Evolutionary conservation across 2,797 vertebrate species (phyloP).

Genomic region (Betta splendens): DNA sequence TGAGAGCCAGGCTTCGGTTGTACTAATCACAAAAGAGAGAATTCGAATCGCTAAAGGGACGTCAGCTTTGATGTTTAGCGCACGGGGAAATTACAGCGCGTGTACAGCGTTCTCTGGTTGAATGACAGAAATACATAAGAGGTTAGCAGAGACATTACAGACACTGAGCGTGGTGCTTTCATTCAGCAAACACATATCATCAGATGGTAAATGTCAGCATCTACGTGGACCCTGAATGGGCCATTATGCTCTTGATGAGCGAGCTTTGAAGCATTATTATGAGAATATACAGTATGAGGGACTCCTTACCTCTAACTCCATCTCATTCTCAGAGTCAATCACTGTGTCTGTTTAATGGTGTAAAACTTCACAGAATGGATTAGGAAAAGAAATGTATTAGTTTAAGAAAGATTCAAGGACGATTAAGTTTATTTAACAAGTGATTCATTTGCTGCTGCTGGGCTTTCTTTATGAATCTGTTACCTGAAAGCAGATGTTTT

Average conservation of each 20-base stretch:
- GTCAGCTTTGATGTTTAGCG: slow-evolving; percentile 90
- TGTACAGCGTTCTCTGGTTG: slow-evolving; percentile 90
- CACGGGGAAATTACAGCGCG: slow-evolving; percentile 89
- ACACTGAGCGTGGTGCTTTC: slow-evolving; percentile 85
- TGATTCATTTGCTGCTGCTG: slow-evolving; percentile 82
- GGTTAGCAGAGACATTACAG: slow-evolving; percentile 90
- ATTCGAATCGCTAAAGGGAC: slow-evolving; percentile 92
- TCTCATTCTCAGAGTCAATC: slow-evolving; percentile 97
- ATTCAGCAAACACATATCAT: slow-evolving; percentile 86
- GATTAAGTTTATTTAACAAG: slow-evolving; percentile 95
- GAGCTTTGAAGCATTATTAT: slow-evolving; percentile 87
- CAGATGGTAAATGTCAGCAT: slow-evolving; percentile 87
- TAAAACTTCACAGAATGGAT: slow-evolving; percentile 93
- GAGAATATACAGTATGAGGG: slow-evolving; percentile 82
- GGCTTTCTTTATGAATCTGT: slow-evolving; percentile 87
- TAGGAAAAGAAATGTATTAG: slow-evolving; percentile 90
- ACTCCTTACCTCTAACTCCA: slow-evolving; percentile 98
- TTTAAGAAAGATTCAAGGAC: slow-evolving; percentile 91
- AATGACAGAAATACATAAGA: slow-evolving; percentile 81
- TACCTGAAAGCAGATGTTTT: slow-evolving; percentile 81
- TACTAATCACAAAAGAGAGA: slow-evolving; percentile 98
- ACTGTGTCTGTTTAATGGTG: slow-evolving; percentile 97
- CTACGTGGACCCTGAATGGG: slow-evolving; percentile 77
- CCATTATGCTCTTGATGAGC: slow-evolving; percentile 87
- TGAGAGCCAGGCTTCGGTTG: slow-evolving; percentile 95